These are phyloP conservation scores for Drosophila lacertosa DNA, from an alignment of 1,140 invertebrate species.

Conservation along the genomic window DNA sequence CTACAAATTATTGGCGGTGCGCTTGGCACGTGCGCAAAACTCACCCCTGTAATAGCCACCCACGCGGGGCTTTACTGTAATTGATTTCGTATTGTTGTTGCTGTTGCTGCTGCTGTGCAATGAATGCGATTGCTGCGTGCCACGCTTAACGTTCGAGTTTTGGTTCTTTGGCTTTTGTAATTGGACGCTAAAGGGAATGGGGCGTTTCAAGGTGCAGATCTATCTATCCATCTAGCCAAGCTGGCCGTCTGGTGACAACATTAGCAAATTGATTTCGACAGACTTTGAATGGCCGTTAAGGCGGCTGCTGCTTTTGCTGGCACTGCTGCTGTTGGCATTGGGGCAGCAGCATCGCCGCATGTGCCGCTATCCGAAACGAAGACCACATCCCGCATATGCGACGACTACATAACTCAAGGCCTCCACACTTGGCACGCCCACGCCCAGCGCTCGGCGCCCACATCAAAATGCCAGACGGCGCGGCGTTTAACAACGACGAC, in stretches of 20 bases:
- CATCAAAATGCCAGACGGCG: conserved; percentile 67
- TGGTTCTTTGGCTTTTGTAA: conserved; percentile 31
- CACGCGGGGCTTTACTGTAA: conserved; percentile 65
- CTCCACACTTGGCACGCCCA: conserved; percentile 59
- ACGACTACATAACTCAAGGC: conserved; percentile 49
- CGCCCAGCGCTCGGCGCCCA: conserved; percentile 19
- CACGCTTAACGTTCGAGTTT: conserved; percentile 57
- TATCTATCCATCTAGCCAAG: conserved; percentile 1
- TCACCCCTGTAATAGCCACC: conserved; percentile 5
- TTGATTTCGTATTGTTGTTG: conserved; percentile 73
- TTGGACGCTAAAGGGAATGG: conserved; percentile 1
- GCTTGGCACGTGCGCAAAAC: conserved; percentile 67
- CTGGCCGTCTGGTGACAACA: conserved; percentile 59
- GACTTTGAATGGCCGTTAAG: conserved; percentile 22
- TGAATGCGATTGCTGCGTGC: conserved; percentile 78
- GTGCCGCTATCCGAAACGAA: conserved; percentile 1
- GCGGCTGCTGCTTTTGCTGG: conserved; percentile 14
- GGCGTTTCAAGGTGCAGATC: not conserved
- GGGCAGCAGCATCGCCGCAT: conserved; percentile 11
- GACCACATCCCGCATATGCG: conserved; percentile 25
- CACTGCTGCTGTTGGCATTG: conserved; percentile 44
- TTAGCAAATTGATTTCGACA: conserved; percentile 81
- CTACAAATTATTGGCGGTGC: conserved; percentile 75
- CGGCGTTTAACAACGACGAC: conserved; percentile 51
- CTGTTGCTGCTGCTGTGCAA: conserved; percentile 45